Evolutionary conservation across 2,113 vertebrate species (phyloP).

Genomic region (Bubalus kerabau): DNA sequence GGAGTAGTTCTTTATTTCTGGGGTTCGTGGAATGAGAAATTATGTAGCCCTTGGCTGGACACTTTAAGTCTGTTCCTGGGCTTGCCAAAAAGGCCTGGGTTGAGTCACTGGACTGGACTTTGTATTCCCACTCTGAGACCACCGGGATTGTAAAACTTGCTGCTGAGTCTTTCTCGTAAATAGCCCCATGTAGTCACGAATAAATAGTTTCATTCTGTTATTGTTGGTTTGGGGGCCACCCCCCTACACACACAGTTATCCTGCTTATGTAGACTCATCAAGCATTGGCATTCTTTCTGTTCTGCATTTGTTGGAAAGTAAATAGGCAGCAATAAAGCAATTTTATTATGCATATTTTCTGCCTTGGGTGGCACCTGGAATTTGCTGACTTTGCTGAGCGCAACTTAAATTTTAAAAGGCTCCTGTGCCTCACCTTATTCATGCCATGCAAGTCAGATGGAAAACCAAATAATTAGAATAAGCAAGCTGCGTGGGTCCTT

Average conservation of each 20-base stretch:
- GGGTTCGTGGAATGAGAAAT: slow-evolving; percentile 40
- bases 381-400: slow-evolving; percentile 44
- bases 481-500: neutral
- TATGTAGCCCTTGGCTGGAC: slow-evolving; percentile 57
- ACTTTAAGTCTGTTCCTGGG: neutral
- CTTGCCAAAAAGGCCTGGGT: slow-evolving; percentile 52
- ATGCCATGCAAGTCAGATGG: slow-evolving; percentile 24
- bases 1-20: slow-evolving; percentile 56
- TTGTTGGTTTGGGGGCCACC: neutral
- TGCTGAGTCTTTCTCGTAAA: slow-evolving; percentile 56
- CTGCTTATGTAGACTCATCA: neutral
- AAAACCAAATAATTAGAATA: slow-evolving; percentile 39
- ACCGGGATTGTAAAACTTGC: slow-evolving; percentile 48
- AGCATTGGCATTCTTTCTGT: slow-evolving; percentile 28
- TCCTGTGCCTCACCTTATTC: slow-evolving; percentile 33
- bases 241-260: neutral
- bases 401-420: slow-evolving; percentile 57
- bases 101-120: slow-evolving; percentile 46
- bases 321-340: slow-evolving; percentile 32
- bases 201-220: neutral
- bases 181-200: neutral
- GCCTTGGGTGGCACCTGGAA: slow-evolving; percentile 56
- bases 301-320: slow-evolving; percentile 4
- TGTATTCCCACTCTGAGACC: slow-evolving; percentile 35
- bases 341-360: slow-evolving; percentile 40